Evolutionary conservation across 2,113 vertebrate species (phyloP), one percentile per base, ranked within the genome.

Genomic region (Eidolon helvum): DNA sequence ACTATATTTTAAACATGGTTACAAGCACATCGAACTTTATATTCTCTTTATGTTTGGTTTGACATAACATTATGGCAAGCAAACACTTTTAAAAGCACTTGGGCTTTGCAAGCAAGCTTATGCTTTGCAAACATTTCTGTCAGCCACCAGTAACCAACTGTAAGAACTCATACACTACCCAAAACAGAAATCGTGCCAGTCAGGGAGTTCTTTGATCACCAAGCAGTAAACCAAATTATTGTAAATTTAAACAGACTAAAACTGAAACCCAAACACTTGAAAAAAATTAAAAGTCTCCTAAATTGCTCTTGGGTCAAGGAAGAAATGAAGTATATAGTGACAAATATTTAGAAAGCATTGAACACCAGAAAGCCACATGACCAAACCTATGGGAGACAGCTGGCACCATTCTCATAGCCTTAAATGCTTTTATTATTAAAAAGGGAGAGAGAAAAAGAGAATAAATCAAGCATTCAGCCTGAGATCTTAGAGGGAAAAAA

Each of bases 361-460:
- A 78, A 61, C 83, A 40, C 65, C 19, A 16, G 78, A 83, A 50
- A 24, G 38, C 83, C 90, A 69, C 40, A 5, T 50, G 61, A 48
- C 66, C 45, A 92, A 35, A 85, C 91, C 97, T 88, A 10, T 66
- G 75, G 75, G 80, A 77, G 91, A 75, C 84, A 95, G 93, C 88
- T 77, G 90, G n/a, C 2, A 4, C 84, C 88, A 10, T 90, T 96
- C 92, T 95, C 33, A 4, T 61, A 18, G 68, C 94, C 77, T 65
- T 89, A 94, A 90, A 92, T 82, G 85, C 72, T 68, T 95, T 90
- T 96, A 86, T 94, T 96, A 96, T 86, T 90, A 92, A 96, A 75
- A 92, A 94, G 90, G 9, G 87, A 91, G 48, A 93, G 77, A 75
- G 90, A 82, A 30, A 87, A 55, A 57, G 43, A 75, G 68, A 92